Conservation (phyloP, 2,888 invertebrate genomes). For the Mantis religiosa region DNA sequence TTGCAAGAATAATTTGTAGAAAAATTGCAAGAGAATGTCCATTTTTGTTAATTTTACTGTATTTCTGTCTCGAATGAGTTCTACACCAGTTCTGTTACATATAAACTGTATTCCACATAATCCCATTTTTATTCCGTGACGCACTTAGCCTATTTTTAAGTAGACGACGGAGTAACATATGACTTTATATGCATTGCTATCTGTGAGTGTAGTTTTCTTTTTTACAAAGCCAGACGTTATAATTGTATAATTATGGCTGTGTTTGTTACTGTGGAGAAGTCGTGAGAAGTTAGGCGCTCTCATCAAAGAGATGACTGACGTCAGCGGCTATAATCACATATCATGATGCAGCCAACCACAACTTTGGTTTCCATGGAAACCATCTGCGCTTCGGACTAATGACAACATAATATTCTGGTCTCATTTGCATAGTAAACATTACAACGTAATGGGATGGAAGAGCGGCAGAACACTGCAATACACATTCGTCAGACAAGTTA, state of each 20-base stretch:
- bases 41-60: too few relatives aligned
- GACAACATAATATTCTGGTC: not conserved
- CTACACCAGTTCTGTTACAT: too few relatives aligned
- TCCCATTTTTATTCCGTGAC: too few relatives aligned
- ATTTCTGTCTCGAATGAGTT: too few relatives aligned
- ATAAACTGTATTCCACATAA: too few relatives aligned
- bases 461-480: not conserved
- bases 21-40: too few relatives aligned
- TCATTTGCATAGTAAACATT: not conserved
- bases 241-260: not conserved
- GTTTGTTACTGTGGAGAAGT: not conserved
- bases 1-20: too few relatives aligned
- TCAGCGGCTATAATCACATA: not conserved
- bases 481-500: not conserved
- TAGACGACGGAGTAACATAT: too few relatives aligned
- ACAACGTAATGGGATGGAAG: not conserved
- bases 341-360: not conserved
- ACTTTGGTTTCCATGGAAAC: not conserved
- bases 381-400: not conserved
- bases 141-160: too few relatives aligned
- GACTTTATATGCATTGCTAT: too few relatives aligned
- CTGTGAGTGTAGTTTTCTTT: not conserved
- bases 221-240: not conserved
- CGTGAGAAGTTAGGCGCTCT: not conserved
- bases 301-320: not conserved